Evolutionary conservation across 2,797 vertebrate species (phyloP).

Genomic region (Bradypodion ventrale): DNA sequence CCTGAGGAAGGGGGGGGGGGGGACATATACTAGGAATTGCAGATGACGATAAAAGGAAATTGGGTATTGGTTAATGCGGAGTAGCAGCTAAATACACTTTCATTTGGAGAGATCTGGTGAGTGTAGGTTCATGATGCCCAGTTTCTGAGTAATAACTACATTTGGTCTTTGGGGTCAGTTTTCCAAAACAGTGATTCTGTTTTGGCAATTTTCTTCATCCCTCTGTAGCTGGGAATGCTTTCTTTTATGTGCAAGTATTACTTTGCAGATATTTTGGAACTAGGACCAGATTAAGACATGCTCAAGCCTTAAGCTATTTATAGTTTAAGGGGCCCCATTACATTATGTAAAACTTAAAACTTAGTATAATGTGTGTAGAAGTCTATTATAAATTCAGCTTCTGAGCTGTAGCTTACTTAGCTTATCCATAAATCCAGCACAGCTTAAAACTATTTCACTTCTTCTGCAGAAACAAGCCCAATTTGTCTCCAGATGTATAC

Average conservation of each 20-base stretch:
- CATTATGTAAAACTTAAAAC: no score
- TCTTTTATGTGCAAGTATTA: not conserved
- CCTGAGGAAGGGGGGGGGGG: no score
- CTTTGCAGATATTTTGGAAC: not conserved
- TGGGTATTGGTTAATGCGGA: not conserved
- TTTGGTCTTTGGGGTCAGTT: not conserved
- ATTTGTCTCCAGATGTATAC: not conserved
- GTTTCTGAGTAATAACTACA: not conserved
- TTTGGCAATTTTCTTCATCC: not conserved
- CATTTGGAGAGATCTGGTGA: not conserved
- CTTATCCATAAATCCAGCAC: not conserved
- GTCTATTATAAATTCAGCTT: not conserved
- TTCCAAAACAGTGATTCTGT: not conserved
- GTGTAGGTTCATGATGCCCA: not conserved
- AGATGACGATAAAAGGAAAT: slow-evolving; percentile 7
- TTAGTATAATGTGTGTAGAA: not conserved
- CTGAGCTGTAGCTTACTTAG: not conserved
- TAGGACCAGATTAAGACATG: not conserved
- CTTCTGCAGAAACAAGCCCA: no score
- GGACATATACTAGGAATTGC: no score
- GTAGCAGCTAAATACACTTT: not conserved
- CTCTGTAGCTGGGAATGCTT: not conserved
- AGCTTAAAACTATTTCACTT: not conserved
- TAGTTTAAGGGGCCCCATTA: not conserved
- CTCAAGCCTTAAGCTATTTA: not conserved